Percentiles rank a stretch among this genome's conserved stretches.
Evolutionary conservation across 2,113 vertebrate genomes (phyloP).

Genomic region (Peromyscus leucopus): DNA sequence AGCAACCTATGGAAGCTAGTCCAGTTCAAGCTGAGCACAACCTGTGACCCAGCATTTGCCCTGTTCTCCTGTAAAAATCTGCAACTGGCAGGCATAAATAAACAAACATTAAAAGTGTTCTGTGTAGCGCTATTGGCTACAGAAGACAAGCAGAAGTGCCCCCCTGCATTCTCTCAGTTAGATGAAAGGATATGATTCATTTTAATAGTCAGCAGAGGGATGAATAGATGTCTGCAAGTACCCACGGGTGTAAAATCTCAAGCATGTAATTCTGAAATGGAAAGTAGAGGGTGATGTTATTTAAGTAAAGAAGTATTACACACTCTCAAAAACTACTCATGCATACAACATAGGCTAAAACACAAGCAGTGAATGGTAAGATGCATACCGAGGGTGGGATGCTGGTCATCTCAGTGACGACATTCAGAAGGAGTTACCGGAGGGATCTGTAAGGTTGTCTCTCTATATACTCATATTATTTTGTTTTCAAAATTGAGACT

Average conservation of each 20-base stretch:
- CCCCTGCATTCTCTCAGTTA: not conserved
- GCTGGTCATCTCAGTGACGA: not conserved
- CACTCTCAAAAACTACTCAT: no score
- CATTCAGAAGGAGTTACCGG: no score
- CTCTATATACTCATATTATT: no score
- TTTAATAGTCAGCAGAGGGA: not conserved
- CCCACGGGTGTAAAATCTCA: not conserved
- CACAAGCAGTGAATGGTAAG: not conserved
- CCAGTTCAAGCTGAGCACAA: not conserved
- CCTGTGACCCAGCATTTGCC: not conserved
- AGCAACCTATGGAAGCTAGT: not conserved
- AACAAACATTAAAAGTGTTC: not conserved
- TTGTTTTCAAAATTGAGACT: not conserved
- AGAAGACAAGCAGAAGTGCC: not conserved
- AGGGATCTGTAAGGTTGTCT: not conserved
- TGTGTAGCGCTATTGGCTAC: not conserved
- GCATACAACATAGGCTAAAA: not conserved
- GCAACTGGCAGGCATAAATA: not conserved
- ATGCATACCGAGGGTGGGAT: rapidly evolving
- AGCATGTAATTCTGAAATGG: not conserved
- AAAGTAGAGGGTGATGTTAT: not conserved
- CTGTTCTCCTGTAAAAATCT: not conserved
- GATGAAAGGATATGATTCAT: not conserved
- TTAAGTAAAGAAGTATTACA: not conserved
- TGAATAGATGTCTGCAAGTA: not conserved